Percentiles rank a stretch among this genome's conserved stretches.
These are phyloP conservation scores for Griposia aprilina DNA, from an alignment of 2,888 invertebrate species.

Conservation along the genomic window DNA sequence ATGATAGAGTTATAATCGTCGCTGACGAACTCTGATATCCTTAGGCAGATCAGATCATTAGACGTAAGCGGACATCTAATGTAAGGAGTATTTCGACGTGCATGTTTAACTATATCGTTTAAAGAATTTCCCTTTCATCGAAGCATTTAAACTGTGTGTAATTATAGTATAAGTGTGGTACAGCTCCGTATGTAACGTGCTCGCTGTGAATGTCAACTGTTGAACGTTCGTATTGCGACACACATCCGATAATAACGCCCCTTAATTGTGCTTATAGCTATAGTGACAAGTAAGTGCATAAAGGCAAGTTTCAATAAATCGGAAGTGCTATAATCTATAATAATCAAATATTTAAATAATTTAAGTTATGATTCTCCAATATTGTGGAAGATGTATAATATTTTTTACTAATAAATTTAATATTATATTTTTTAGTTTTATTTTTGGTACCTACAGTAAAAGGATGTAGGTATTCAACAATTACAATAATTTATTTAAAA, in stretches of 20 bases:
- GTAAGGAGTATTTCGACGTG: constrained; percentile 66
- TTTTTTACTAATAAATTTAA: constrained; percentile 91
- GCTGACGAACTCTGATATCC: constrained; percentile 69
- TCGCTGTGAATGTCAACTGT: constrained; percentile 70
- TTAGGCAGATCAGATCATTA: constrained; percentile 67
- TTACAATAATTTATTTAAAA: constrained; percentile 63
- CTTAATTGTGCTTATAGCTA: constrained; percentile 85
- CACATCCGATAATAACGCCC: constrained; percentile 70
- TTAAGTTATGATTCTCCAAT: constrained; percentile 90
- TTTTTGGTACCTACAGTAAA: constrained; percentile 65
- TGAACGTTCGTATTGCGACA: constrained; percentile 58
- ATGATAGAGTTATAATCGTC: constrained; percentile 79
- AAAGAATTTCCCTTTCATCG: constrained; percentile 77
- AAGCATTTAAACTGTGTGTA: constrained; percentile 86
- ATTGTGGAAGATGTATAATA: constrained; percentile 91
- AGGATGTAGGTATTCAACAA: constrained; percentile 27
- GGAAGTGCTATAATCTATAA: constrained; percentile 89
- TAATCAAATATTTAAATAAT: constrained; percentile 87
- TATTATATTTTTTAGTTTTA: constrained; percentile 85
- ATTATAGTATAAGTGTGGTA: constrained; percentile 77
- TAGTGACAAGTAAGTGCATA: constrained; percentile 85
- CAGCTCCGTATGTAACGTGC: constrained; percentile 71
- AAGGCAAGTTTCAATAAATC: constrained; percentile 84
- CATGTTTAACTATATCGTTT: constrained; percentile 71
- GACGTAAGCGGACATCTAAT: constrained; percentile 64